Percentiles rank a stretch among this genome's conserved stretches.
phyloP scores from a whole-genome alignment of 2,888 invertebrate genomes.

The Dendrolimus pini region DNA sequence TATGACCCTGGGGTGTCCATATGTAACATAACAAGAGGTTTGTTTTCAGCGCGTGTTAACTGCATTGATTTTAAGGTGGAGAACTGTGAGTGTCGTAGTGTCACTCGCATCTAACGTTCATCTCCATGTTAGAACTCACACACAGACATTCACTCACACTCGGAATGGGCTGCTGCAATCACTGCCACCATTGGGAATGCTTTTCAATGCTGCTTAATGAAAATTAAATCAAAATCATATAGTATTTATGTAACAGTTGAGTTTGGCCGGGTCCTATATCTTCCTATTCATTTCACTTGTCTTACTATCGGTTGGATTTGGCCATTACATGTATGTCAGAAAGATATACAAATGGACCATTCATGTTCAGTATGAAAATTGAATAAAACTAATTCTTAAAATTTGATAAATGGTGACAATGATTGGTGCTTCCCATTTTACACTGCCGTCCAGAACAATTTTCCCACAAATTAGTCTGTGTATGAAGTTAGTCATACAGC shows the following conservation, averaged over 20 bases:
- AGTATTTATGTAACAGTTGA: too few species aligned
- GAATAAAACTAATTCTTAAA: too few species aligned
- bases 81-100: slow-evolving; percentile 77
- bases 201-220: too few species aligned
- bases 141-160: background rate
- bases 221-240: too few species aligned
- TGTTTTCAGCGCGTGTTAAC: slow-evolving; percentile 78
- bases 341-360: too few species aligned
- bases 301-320: too few species aligned
- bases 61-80: slow-evolving; percentile 79
- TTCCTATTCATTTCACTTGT: too few species aligned
- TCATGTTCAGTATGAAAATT: too few species aligned
- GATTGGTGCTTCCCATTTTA: background rate
- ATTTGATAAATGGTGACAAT: background rate
- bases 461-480: slow-evolving; percentile 15
- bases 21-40: slow-evolving; percentile 65
- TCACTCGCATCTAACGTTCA: slow-evolving; percentile 63
- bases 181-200: too few species aligned
- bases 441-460: slow-evolving; percentile 46
- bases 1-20: slow-evolving; percentile 40
- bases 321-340: too few species aligned
- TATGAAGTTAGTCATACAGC: too few species aligned
- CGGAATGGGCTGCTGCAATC: background rate
- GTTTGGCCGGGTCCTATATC: too few species aligned
- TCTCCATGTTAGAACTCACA: slow-evolving; percentile 59